phyloP scores from a whole-genome alignment of 1,140 invertebrate genomes.

The Reticulitermes speratus region DNA sequence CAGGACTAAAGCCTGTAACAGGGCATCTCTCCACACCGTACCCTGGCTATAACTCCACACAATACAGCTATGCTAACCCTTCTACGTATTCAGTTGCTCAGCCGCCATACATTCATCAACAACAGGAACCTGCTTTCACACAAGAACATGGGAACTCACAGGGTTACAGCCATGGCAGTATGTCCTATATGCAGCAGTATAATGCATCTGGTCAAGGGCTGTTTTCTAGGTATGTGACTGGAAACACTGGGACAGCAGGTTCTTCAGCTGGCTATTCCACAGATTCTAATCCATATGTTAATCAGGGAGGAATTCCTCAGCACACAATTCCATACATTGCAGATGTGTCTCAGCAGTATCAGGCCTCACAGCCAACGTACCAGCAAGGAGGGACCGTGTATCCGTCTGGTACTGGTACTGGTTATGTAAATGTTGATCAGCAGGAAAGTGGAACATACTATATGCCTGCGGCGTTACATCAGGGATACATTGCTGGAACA shows the following conservation, averaged over 20 bases:
- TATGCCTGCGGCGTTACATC: neutral
- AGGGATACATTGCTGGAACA: neutral
- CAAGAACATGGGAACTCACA: neutral
- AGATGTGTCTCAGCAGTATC: neutral
- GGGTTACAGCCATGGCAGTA: neutral
- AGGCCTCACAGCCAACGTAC: neutral
- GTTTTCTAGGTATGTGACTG: neutral
- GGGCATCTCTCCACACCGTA: neutral
- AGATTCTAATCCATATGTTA: neutral
- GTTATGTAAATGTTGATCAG: neutral
- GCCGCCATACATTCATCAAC: neutral
- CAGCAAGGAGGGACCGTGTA: neutral
- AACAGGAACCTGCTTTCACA: neutral
- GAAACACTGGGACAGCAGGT: neutral
- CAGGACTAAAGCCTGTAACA: neutral
- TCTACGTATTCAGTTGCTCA: neutral
- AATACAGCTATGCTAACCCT: neutral
- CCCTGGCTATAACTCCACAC: constrained; percentile 25
- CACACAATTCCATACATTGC: neutral
- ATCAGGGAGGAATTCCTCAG: neutral
- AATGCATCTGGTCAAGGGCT: neutral
- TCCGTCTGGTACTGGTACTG: neutral
- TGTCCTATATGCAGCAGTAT: neutral
- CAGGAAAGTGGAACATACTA: neutral
- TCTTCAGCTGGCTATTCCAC: neutral